These are phyloP conservation scores for Melieria picta DNA, from an alignment of 2,888 invertebrate species.

Conservation along the genomic window DNA sequence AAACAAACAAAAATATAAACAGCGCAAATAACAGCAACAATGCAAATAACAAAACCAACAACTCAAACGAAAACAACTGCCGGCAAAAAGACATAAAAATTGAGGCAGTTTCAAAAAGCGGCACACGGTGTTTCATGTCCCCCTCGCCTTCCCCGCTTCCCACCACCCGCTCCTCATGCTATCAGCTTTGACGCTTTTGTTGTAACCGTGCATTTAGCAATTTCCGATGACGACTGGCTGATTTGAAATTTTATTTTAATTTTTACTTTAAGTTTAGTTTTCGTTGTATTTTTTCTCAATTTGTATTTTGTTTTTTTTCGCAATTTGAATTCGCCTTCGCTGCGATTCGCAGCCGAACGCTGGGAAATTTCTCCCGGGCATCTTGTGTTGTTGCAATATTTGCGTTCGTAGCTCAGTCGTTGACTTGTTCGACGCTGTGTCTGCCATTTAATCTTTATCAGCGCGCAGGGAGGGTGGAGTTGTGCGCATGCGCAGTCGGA, in stretches of 20 bases:
- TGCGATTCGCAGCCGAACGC: neutral
- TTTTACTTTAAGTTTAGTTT: neutral
- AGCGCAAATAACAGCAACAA: slow-evolving; percentile 13
- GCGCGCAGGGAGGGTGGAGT: slow-evolving; percentile 12
- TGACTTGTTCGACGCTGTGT: neutral
- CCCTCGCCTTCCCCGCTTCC: neutral
- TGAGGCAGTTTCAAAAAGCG: neutral
- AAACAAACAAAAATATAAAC: too few species aligned
- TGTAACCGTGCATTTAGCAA: slow-evolving; percentile 5
- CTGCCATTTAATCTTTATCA: neutral
- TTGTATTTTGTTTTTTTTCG: neutral
- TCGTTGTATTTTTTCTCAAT: neutral
- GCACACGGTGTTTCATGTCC: neutral
- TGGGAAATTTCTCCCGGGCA: slow-evolving; percentile 13
- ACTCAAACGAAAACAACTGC: slow-evolving; percentile 25
- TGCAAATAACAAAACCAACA: slow-evolving; percentile 1
- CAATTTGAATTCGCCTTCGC: neutral
- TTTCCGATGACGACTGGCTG: slow-evolving; percentile 22
- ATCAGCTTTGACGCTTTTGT: neutral
- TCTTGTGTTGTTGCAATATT: neutral
- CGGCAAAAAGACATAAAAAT: slow-evolving; percentile 11
- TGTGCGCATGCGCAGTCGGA: neutral
- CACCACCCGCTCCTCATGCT: neutral
- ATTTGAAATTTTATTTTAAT: slow-evolving; percentile 18
- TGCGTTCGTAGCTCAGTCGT: neutral